phyloP scores from a whole-genome alignment of 2,888 invertebrate species.

The Parthenolecanium corni region DNA sequence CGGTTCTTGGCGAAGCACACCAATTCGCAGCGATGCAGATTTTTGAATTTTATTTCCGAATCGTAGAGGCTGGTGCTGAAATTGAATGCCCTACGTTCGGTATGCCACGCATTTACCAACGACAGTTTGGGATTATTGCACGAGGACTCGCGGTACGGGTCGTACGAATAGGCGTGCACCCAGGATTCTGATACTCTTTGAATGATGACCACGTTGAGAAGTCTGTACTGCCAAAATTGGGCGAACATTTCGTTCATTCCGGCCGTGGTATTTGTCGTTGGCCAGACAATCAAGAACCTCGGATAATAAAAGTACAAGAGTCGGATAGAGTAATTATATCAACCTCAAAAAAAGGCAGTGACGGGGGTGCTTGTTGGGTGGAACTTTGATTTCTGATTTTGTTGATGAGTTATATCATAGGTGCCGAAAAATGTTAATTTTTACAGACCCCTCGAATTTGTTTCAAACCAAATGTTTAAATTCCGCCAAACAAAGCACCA shows the following conservation, averaged over 20 bases:
- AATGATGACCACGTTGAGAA: constrained; percentile 10
- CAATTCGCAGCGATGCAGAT: constrained; percentile 16
- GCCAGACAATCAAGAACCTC: constrained; percentile 21
- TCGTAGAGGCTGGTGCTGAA: background rate
- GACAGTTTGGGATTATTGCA: background rate
- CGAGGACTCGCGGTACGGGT: constrained; percentile 3
- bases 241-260: background rate
- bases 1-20: constrained; percentile 23
- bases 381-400: no score
- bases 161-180: constrained; percentile 3
- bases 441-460: no score
- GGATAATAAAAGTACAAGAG: background rate
- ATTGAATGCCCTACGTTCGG: background rate
- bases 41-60: background rate
- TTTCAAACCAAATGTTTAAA: no score
- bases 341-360: no score
- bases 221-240: constrained; percentile 9
- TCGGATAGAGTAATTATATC: no score
- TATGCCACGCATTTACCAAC: constrained; percentile 4
- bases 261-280: background rate
- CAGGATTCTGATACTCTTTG: background rate
- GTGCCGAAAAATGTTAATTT: no score
- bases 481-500: no score
- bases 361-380: no score
- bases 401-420: background rate